A percentile compares a stretch with the other conserved stretches of the same genome.
These are phyloP conservation scores for Arenaria interpres DNA, from an alignment of 2,113 vertebrate genomes.

Conservation along the genomic window DNA sequence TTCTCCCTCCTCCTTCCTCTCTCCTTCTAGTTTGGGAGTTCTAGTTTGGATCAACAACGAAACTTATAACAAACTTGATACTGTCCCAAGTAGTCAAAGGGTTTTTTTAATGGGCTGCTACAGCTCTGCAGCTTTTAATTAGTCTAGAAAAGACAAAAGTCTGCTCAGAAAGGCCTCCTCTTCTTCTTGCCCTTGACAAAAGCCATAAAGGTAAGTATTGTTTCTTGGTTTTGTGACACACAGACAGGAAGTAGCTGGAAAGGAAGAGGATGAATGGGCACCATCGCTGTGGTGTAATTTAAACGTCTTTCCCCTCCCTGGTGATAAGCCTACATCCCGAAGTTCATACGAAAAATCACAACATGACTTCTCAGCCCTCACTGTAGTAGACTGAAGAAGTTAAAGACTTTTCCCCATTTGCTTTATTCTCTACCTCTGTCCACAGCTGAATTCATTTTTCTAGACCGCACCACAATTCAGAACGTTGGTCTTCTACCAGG, in stretches of 20 bases:
- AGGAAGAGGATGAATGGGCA: fast-evolving
- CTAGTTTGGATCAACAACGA: not conserved
- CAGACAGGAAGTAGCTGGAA: not conserved
- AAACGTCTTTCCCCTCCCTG: not conserved
- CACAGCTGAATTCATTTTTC: not conserved
- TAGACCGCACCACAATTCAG: not conserved
- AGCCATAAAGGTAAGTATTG: not conserved
- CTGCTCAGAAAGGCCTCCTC: fast-evolving
- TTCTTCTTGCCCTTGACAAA: not conserved
- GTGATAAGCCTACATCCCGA: not conserved
- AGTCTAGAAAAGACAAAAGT: not conserved
- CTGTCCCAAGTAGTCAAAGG: fast-evolving
- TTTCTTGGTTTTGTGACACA: not conserved
- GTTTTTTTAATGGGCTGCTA: not conserved
- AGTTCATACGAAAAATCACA: not conserved
- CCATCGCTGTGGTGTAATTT: not conserved
- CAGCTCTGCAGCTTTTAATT: not conserved
- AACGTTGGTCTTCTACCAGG: not conserved
- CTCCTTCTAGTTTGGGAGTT: not conserved
- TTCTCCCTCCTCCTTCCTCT: fast-evolving
- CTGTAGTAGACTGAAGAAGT: not conserved
- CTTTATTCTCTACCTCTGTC: not conserved
- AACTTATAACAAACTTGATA: not conserved
- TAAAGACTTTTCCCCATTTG: not conserved
- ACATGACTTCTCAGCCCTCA: not conserved